phyloP scores from a whole-genome alignment of 2,888 invertebrate species.

The Mythimna loreyi region DNA sequence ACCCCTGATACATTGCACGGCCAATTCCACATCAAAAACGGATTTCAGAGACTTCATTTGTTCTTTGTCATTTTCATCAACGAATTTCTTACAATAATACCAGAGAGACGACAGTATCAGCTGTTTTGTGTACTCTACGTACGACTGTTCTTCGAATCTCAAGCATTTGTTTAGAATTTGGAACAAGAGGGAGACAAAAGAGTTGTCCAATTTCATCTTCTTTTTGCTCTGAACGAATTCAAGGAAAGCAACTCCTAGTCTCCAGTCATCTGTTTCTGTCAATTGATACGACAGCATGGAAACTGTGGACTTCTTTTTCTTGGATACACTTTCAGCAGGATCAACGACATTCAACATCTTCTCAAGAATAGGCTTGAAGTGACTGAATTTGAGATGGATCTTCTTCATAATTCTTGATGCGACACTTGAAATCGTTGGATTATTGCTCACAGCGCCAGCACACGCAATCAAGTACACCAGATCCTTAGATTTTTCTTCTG shows the following conservation, averaged over 20 bases:
- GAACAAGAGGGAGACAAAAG: conserved; percentile 94
- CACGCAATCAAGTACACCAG: conserved; percentile 89
- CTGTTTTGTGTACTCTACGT: conserved; percentile 97
- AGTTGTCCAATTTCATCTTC: conserved; percentile 92
- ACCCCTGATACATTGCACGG: conserved; percentile 97
- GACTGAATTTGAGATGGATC: conserved; percentile 91
- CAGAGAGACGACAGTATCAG: conserved; percentile 94
- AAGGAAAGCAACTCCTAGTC: conserved; percentile 94
- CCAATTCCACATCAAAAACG: conserved; percentile 93
- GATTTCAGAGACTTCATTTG: conserved; percentile 86
- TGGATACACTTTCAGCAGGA: conserved; percentile 77
- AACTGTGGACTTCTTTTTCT: conserved; percentile 83
- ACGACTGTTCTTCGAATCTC: conserved; percentile 95
- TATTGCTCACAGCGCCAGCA: conserved; percentile 90
- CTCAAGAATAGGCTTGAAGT: conserved; percentile 91
- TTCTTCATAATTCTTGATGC: conserved; percentile 92
- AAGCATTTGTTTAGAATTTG: conserved; percentile 95
- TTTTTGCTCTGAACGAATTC: conserved; percentile 97
- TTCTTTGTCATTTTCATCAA: conserved; percentile 80
- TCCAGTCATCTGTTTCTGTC: conserved; percentile 93
- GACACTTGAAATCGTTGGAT: conserved; percentile 91
- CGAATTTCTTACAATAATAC: conserved; percentile 92
- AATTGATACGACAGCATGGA: conserved; percentile 91
- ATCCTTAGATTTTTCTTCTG: conserved; percentile 82
- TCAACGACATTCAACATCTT: conserved; percentile 90